Base-by-base conservation (phyloP, 2,797 vertebrate species). In the Pseudopleuronectes americanus region DNA sequence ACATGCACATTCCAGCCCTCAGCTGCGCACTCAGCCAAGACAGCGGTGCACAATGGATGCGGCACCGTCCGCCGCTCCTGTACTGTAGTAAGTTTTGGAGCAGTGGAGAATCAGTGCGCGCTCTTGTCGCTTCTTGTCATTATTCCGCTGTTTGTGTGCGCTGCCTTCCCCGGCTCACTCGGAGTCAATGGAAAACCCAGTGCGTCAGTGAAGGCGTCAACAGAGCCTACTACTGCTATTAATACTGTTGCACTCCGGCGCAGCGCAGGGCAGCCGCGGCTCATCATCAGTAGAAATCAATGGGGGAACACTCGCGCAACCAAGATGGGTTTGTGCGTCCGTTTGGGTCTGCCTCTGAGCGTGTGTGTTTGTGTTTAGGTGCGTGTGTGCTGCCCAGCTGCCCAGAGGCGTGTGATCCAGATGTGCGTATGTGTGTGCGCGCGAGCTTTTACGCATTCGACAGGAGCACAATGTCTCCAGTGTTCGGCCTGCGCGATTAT, bases 371-470 rank as follows among this genome's bases (percentile, higher is more conserved):
- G 56, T 72, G 47, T 36, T 71, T 31, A 59, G 52, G 48, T 47
- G 53, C 57, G 61, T 56, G 65, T 68, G 80, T 84, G 64, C 79
- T 82, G 84, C 71, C 83, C 81, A 81, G 78, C 83, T 90, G 88
- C 75, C 81, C 86, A 84, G 84, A 90, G 87, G 90, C 87, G 63
- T 91, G 92, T 69, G 78, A 90, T 93, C 96, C 96, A 96, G 96
- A 95, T 96, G 96, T 95, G 93, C 82, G 82, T 84, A 62, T 81
- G 95, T 96, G 96, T 95, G 93, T 82, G 83, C 83, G 85, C 78
- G 86, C 81, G 83, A 81, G 86, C 83, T 89, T 45, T 92, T 93
- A 80, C 68, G 85, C 87, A 66, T 84, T 52, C 86, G 89, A 80
- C 84, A 76, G 75, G 91, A 75, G 80, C 84, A 68, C 83, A 59